Evolutionary conservation across 2,797 vertebrate species (phyloP), one percentile per base, ranked within the genome.

Genomic region (Fistularia tabacaria): DNA sequence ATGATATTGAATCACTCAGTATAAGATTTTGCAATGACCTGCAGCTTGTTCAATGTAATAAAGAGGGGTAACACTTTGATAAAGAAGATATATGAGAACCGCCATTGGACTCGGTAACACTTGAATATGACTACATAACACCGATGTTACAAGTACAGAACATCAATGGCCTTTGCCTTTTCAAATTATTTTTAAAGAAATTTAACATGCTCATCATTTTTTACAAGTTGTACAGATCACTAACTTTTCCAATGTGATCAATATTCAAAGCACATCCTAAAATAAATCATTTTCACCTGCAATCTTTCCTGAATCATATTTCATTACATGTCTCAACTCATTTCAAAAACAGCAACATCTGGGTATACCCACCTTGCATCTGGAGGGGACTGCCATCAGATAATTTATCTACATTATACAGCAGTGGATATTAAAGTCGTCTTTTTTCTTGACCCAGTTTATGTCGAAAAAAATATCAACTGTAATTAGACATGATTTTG

Each of bases 161-260:
- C 73, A 85, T 84, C 82, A 83, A 73, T 81, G 79, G 80, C 82
- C 66, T 83, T 73, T 80, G 74, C 70, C 73, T 84, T 79, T 81
- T 81, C 45, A 66, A 74, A 80, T 74, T 47, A 65, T 51, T 36
- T 45, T 25, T 36, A 72, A 71, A 66, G 62, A 62, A 66, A 43
- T 70, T 60, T 83, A 71, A 84, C 87, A 88, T 89, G 85, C 85
- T 78, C 57, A 73, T 79, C 74, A 72, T 77, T 77, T 82, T 88
- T 88, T 87, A 88, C 79, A 86, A 75, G 69, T 82, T 85, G 60
- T 78, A 85, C 84, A 87, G 57, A 62, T 82, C 65, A 2, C 59
- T 55, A 43, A 57, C 76, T 81, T 79, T 59, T 82, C 81, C 78
- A 46, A n/a, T 1, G 15, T 25, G 49, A 50, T 71, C 62, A 15